These are phyloP conservation scores for Perca flavescens DNA, from an alignment of 2,113 vertebrate species.

Conservation along the genomic window DNA sequence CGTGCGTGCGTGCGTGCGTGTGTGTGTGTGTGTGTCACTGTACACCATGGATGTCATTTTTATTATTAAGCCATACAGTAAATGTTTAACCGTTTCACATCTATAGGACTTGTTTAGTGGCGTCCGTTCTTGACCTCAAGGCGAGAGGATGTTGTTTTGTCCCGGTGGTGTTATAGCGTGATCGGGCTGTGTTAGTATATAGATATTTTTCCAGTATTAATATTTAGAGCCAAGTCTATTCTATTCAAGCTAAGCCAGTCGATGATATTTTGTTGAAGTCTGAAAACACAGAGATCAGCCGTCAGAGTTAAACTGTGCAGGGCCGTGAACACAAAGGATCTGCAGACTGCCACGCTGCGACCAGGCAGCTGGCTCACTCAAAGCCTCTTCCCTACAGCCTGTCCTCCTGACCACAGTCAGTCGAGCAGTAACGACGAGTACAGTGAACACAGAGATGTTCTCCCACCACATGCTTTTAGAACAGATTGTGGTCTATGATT, in stretches of 20 bases:
- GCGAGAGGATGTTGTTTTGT: background rate
- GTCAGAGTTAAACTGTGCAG: background rate
- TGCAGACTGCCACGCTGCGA: background rate
- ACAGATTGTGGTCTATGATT: too few species aligned
- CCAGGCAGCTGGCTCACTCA: too few species aligned
- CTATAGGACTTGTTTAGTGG: background rate
- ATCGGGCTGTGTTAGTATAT: background rate
- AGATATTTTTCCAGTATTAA: background rate
- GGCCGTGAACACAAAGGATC: background rate
- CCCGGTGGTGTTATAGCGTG: background rate
- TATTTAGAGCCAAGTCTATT: background rate
- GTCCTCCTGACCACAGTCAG: too few species aligned
- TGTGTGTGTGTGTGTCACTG: background rate
- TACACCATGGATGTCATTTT: background rate
- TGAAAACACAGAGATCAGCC: background rate
- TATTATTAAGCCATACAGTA: background rate
- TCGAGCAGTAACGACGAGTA: too few species aligned
- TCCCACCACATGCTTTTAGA: too few species aligned
- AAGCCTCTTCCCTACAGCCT: too few species aligned
- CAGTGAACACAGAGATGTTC: too few species aligned
- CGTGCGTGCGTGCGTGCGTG: too few species aligned
- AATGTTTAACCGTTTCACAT: too few species aligned
- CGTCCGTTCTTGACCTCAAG: too few species aligned
- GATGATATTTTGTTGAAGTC: too few species aligned
- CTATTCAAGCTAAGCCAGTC: too few species aligned